These are phyloP conservation scores for Endotricha flammealis DNA, from an alignment of 2,888 invertebrate genomes.

Conservation along the genomic window DNA sequence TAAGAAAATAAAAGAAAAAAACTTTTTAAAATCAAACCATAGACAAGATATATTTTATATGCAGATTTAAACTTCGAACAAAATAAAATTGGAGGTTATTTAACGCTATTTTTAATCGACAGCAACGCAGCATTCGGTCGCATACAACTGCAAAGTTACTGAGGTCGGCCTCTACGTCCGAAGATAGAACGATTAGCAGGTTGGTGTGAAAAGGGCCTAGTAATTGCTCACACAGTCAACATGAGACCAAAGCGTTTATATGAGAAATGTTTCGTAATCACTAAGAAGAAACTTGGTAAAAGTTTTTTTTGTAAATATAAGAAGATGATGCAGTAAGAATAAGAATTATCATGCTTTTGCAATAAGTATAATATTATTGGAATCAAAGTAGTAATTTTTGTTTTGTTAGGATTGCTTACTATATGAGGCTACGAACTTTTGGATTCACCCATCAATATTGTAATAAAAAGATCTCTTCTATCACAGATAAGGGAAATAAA, in stretches of 20 bases:
- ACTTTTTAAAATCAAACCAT: background rate
- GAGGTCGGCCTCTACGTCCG: background rate
- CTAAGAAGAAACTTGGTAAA: background rate
- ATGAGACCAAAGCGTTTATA: conserved; percentile 16
- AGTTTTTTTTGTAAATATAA: background rate
- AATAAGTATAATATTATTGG: too few relatives aligned
- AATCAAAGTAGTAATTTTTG: too few relatives aligned
- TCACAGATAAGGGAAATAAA: too few relatives aligned
- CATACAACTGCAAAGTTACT: background rate
- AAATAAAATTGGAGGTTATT: background rate
- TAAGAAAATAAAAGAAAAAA: background rate
- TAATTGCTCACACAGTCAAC: conserved; percentile 56
- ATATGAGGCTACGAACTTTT: too few relatives aligned
- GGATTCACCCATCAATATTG: too few relatives aligned
- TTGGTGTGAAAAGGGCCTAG: conserved; percentile 66
- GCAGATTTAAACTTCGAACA: background rate
- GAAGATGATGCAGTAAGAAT: too few relatives aligned
- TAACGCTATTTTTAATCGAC: background rate
- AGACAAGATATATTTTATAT: background rate
- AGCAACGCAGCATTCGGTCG: background rate
- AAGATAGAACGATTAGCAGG: conserved; percentile 42
- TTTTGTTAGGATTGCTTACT: too few relatives aligned
- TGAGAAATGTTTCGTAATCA: conserved; percentile 7
- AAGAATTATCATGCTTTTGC: too few relatives aligned
- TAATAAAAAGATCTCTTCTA: too few relatives aligned